Evolutionary conservation across 2,797 vertebrate species (phyloP), one percentile per base, ranked within the genome.

Genomic region (Gallinago stenura): DNA sequence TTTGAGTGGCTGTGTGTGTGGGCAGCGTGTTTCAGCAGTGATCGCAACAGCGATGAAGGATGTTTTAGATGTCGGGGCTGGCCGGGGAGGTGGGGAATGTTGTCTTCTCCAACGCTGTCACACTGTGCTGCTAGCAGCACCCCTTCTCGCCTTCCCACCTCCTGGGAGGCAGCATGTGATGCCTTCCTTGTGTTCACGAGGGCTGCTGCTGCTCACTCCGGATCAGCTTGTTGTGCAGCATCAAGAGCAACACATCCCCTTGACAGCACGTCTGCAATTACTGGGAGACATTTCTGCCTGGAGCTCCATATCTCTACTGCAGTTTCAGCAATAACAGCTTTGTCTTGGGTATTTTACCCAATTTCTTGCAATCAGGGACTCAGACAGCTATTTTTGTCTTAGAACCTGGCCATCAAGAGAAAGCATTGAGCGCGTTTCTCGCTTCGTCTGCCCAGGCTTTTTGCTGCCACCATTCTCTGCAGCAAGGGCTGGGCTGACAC

Each of bases 51-150:
- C 1, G 5, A 30, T 43, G 45, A 91, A 89, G 91, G 50, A 20
- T n/a, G 37, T 65, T 94, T 54, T 79, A 0, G 3, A 35, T 16
- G 2, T 22, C 0, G 0, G 26, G 24, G 35, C 61, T 86, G 77
- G 20, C 79, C 0, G 0, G 22, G 0, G 0, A 78, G 37, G 30
- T 61, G 54, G 17, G 33, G 8, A 72, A 33, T 54, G 20, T 62
- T 83, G 54, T 51, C 48, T 79, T 69, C 50, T 95, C 80, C 37
- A 35, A 77, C 13, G 18, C 6, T 9, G 2, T n/a, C 2, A 0
- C 4, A 8, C 45, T 56, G 48, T 3, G 4, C 61, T 56, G 51
- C 53, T 82, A 43, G 41, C 50, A 86, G 69, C 50, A 39, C 14
- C 39, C 12, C 13, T 88, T 65, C 73, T 88, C 65, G 17, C 45